Conservation (phyloP, 2,113 vertebrate genomes). For the Himantopus leucocephalus region DNA sequence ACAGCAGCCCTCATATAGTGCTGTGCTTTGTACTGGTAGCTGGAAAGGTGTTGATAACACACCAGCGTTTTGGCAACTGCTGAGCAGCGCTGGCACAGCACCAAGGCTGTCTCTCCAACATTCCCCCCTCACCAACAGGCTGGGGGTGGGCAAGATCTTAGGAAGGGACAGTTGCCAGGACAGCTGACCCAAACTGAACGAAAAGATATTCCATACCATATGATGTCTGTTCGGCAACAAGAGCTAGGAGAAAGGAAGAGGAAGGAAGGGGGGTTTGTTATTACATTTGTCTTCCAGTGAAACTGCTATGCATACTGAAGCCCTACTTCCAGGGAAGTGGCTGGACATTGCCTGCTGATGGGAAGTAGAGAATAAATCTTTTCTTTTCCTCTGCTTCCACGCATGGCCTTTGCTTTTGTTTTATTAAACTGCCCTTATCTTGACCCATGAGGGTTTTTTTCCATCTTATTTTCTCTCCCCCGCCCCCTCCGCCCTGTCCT, state of each 20-base stretch:
- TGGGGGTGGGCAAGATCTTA: neutral
- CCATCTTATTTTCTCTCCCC: neutral
- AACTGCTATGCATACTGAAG: neutral
- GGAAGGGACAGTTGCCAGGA: neutral
- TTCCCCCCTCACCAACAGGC: neutral
- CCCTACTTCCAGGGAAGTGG: neutral
- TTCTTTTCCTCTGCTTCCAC: neutral
- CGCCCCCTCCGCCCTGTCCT: neutral
- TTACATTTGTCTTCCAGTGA: neutral
- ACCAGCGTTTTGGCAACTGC: no score
- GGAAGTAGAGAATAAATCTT: neutral
- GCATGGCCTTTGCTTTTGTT: neutral
- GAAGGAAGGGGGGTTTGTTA: neutral
- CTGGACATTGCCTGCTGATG: neutral
- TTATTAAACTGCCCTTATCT: neutral
- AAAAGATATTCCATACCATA: neutral
- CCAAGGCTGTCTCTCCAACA: neutral
- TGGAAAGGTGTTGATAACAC: neutral
- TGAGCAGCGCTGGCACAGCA: neutral
- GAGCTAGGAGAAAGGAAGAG: neutral
- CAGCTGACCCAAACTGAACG: neutral
- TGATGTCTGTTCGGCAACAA: neutral
- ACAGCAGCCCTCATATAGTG: neutral
- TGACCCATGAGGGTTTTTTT: neutral
- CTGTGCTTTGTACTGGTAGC: neutral